Evolutionary conservation across 1,140 invertebrate species (phyloP).

Genomic region (Scaptomyza graminum): DNA sequence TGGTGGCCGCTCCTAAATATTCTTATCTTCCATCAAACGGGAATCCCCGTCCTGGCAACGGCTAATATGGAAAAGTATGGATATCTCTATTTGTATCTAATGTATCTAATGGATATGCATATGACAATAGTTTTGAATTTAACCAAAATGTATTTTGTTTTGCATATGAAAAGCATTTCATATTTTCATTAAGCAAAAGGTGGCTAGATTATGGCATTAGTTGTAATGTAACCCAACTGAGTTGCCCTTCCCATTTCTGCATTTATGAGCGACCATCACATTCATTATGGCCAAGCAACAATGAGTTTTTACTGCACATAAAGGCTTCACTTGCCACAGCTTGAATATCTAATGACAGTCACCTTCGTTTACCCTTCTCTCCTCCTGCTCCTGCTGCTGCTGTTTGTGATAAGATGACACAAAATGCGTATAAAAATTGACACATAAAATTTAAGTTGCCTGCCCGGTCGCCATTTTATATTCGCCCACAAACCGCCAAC

Average conservation of each 20-base stretch:
- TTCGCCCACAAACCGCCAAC: constrained; percentile 61
- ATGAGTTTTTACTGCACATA: constrained; percentile 21
- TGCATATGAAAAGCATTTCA: too few relatives aligned
- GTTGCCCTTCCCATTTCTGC: background rate
- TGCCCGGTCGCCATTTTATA: constrained; percentile 62
- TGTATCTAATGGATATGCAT: too few relatives aligned
- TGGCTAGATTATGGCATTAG: constrained; percentile 28
- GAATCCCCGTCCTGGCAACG: too few relatives aligned
- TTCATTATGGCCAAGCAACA: constrained; percentile 50
- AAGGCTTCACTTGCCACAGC: constrained; percentile 43
- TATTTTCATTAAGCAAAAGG: background rate
- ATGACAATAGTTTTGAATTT: too few relatives aligned
- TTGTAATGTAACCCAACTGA: constrained; percentile 24
- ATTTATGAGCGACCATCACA: constrained; percentile 42
- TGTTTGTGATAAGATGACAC: constrained; percentile 49
- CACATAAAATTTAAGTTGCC: constrained; percentile 59
- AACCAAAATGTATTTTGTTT: too few relatives aligned
- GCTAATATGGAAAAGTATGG: background rate
- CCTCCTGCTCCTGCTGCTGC: background rate
- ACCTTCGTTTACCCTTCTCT: background rate
- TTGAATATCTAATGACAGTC: constrained; percentile 50
- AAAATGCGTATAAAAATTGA: constrained; percentile 58
- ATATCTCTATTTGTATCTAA: too few relatives aligned
- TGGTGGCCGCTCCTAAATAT: too few relatives aligned
- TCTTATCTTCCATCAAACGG: too few relatives aligned